Base-by-base conservation (phyloP, 1,140 invertebrate species). In the Ylistrum balloti region DNA sequence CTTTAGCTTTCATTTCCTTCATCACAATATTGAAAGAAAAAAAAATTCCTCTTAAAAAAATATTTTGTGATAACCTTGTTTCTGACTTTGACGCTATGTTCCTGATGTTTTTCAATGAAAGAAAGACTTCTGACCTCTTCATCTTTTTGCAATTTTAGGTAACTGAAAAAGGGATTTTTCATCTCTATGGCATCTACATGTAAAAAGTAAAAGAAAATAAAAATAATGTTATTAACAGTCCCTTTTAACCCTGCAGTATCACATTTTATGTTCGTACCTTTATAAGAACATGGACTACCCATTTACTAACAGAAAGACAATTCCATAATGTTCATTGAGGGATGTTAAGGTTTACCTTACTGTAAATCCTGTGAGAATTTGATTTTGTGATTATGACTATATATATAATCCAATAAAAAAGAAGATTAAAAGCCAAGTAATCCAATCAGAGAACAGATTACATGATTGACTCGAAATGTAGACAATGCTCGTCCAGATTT, bases 361-460 rank as follows among this genome's bases (percentile, higher is more conserved):
- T 0, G 5, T 74, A 74, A 5, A n/a, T 74, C 56, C 9, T 74
- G 56, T 28, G n/a, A 74, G 22, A 74, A 74, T 74, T 74, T 74
- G 56, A 74, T 74, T 74, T 74, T 74, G 56, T 74, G 56, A 74
- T 74, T 74, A 74, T 74, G 56, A 74, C 56, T 74, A 28, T n/a
- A n/a, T 28, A 11, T n/a, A 74, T 74, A 74, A 74, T 74, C 56
- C 56, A 74, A 74, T 74, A 22, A 74, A n/a, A 74, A 74, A 74
- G 5, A 28, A 74, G 56, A 74, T 74, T 74, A 74, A 48, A 74
- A 74, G 56, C 56, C 56, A 74, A 17, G 9, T 74, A 74, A 74
- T 74, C 56, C 56, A 74, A 74, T 74, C 56, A 74, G 56, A 74
- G 1, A 1, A 74, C 9, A 74, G 56, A 74, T 74, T 74, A 74